Base-by-base conservation (phyloP, 2,888 invertebrate species). In the Syritta pipiens region DNA sequence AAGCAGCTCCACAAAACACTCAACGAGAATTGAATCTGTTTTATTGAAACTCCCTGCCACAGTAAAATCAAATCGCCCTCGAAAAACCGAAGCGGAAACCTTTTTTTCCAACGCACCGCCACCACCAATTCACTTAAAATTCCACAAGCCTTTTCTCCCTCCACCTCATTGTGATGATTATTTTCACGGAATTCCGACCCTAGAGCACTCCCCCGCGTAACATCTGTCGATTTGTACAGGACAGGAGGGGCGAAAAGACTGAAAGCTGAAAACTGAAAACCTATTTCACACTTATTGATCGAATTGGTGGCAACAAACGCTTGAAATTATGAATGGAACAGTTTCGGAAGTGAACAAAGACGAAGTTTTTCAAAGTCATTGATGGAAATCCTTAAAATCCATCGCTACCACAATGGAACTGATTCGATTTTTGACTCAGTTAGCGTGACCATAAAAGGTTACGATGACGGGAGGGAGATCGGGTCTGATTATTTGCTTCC, bases 201-300 rank as follows among this genome's bases (percentile, higher is more conserved):
- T 3, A 30, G 48, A 68, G 37, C 55, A 46, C n/a, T n/a, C n/a
- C n/a, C 26, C 44, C 42, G 24, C 59, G 51, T 40, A 49, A 59
- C 69, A 69, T 59, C 69, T 69, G 69, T 59, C 59, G 51, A 60
- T 68, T 26, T 42, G 40, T 12, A 40, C 14, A 32, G 9, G 32
- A 32, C 63, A 46, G 24, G 24, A 22, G 12, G 30, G 19, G 19
- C 12, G 6, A 19, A 35, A 55, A 12, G 9, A 0, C 62, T n/a
- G n/a, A n/a, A n/a, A n/a, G n/a, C n/a, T n/a, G n/a, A n/a, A 22
- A 68, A 62, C 60, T 62, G 62, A 62, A 57, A 71, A 59, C 65
- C 77, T 60, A 60, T 72, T 77, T 77, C 77, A 60, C 72, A 77
- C 72, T 77, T 77, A 72, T 77, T 72, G 77, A 67, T 77, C 77